A percentile compares a stretch with the other conserved stretches of the same genome.
Conservation (phyloP, 2,888 invertebrate species). For the Agrotis clavis region DNA sequence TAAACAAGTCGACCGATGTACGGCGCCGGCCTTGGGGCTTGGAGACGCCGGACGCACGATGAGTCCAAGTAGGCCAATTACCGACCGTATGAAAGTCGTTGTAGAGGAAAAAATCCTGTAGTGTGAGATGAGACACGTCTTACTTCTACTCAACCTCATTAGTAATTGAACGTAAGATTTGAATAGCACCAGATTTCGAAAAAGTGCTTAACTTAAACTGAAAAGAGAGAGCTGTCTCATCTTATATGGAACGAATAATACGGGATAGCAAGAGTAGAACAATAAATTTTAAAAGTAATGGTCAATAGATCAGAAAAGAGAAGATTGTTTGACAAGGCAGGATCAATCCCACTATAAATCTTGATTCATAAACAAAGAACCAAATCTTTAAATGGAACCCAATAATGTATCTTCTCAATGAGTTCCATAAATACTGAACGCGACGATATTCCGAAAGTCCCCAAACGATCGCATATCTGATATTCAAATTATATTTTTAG, state of each 20-base stretch:
- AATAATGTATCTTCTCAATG: slow-evolving; percentile 21
- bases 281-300: neutral
- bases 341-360: neutral
- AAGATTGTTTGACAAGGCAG: neutral
- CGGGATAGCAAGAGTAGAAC: neutral
- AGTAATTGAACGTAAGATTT: slow-evolving; percentile 4
- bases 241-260: neutral
- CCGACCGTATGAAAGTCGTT: slow-evolving; percentile 48
- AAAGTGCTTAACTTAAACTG: neutral
- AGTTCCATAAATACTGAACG: slow-evolving; percentile 30
- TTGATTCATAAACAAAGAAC: no score
- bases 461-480: slow-evolving; percentile 46
- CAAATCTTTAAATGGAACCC: slow-evolving; percentile 10
- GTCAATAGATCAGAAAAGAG: neutral
- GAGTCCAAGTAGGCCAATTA: slow-evolving; percentile 65
- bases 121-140: slow-evolving; percentile 8
- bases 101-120: slow-evolving; percentile 49
- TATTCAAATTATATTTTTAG: slow-evolving; percentile 66
- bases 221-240: neutral
- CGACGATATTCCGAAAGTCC: slow-evolving; percentile 37
- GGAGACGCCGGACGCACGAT: slow-evolving; percentile 52
- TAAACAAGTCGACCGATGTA: slow-evolving; percentile 55
- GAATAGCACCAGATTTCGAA: neutral
- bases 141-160: slow-evolving; percentile 7
- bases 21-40: slow-evolving; percentile 63